Percentiles rank a stretch among this genome's conserved stretches.
Evolutionary conservation across 2,888 invertebrate species (phyloP).

Genomic region (Thecophora atra): DNA sequence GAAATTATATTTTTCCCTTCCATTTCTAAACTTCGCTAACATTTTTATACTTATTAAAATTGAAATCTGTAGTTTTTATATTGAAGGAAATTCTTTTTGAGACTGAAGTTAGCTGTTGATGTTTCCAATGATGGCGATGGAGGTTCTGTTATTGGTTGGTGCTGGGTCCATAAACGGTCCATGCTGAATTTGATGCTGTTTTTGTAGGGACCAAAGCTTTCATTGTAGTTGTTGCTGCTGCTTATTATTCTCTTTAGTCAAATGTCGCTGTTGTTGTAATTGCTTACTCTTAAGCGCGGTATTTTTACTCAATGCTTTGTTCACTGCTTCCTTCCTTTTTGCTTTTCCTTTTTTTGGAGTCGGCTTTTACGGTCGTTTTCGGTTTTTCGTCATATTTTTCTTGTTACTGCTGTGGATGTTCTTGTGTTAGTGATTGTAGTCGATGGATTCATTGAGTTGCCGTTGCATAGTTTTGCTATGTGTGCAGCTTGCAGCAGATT

Average conservation of each 20-base stretch:
- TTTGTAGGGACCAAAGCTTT: constrained; percentile 20
- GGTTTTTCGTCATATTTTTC: too few relatives aligned
- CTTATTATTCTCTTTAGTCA: constrained; percentile 6
- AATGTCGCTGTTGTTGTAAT: constrained; percentile 38
- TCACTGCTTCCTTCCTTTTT: background rate
- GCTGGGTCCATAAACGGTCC: background rate
- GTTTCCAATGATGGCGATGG: background rate
- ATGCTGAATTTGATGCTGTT: background rate
- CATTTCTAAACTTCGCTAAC: background rate
- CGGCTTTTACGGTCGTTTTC: too few relatives aligned
- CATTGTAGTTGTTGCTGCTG: constrained; percentile 22
- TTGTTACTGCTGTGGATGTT: too few relatives aligned
- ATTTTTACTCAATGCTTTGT: background rate
- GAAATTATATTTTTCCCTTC: too few relatives aligned
- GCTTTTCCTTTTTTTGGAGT: background rate
- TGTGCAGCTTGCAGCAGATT: constrained; percentile 12
- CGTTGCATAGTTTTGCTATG: background rate
- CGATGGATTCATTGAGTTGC: background rate
- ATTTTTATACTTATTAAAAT: background rate
- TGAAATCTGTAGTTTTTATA: background rate
- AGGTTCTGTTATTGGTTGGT: background rate
- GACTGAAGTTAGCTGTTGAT: constrained; percentile 10
- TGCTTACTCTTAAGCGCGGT: background rate
- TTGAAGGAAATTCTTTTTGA: background rate
- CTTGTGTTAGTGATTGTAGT: background rate